Evolutionary conservation across 2,888 invertebrate species (phyloP), one percentile per base, ranked within the genome.

Genomic region (Philopedon plagiatum): DNA sequence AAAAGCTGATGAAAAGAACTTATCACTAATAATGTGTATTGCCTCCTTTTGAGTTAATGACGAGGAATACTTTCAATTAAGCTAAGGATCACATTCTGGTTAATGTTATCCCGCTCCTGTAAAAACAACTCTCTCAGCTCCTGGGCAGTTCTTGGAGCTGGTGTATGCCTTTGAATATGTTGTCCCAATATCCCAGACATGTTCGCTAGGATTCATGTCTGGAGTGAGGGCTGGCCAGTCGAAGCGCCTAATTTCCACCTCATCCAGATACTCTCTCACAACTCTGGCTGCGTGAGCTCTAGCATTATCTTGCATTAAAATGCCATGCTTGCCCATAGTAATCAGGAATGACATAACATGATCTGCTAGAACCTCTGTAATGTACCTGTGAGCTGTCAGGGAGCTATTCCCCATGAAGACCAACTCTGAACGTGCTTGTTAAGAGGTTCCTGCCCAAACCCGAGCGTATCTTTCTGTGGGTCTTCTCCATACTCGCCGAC

Each of bases 151-250:
- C n/a, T n/a, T n/a, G n/a, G n/a, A n/a, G n/a, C n/a, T n/a, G n/a
- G 70, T 68, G 71, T 74, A 68, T 74, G 64, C 56, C 66, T 74
- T 72, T 72, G 68, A 60, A 78, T 76, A 57, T 74, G 73, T 68
- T 75, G 54, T 67, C 75, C 68, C 5, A 76, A 75, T 66, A 75
- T 76, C 68, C 77, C 75, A 69, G 71, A 79, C 51, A 74, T 51
- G 70, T 76, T 78, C 76, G 51, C 77, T 78, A 37, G 76, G 75
- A 71, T 76, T 78, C 46, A 77, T 60, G 68, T 75, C 75, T 39
- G 76, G 75, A 71, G 75, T 78, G 73, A 74, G 65, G 46, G 76
- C 77, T 73, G 76, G 76, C 73, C 75, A 76, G 68, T 73, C 67
- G 64, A 78, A 77, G 68, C 51, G 54, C 26, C 34, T 75, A 49